Evolutionary conservation across 2,888 invertebrate genomes (phyloP).

Genomic region (Agrenia bidenticulata): DNA sequence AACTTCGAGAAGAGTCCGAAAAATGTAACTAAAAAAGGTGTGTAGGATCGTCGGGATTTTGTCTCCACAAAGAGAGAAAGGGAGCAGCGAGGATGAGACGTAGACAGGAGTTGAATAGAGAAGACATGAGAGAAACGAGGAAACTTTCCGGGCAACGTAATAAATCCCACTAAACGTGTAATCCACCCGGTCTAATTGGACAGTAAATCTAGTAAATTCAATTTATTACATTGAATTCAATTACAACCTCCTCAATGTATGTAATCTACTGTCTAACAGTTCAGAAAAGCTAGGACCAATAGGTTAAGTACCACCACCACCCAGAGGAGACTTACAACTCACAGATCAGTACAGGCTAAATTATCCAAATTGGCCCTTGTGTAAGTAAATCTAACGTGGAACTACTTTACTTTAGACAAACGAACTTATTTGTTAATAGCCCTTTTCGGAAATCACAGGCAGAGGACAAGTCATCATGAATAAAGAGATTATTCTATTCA

Average conservation of each 20-base stretch:
- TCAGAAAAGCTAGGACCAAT: too few species aligned
- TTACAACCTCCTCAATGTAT: neutral
- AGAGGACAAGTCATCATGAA: neutral
- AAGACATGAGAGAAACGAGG: neutral
- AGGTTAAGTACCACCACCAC: too few species aligned
- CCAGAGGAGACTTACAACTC: too few species aligned
- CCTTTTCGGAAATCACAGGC: neutral
- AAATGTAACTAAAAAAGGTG: too few species aligned
- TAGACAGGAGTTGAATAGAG: constrained; percentile 13
- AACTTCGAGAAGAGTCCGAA: too few species aligned
- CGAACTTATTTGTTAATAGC: neutral
- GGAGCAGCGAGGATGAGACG: constrained; percentile 4
- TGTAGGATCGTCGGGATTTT: too few species aligned
- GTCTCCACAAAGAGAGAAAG: constrained; percentile 12
- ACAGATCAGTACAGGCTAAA: neutral
- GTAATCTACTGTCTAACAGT: neutral
- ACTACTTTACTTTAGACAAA: neutral
- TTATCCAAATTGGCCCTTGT: constrained; percentile 7
- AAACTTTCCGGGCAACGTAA: neutral
- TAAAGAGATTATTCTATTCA: neutral
- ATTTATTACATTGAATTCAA: constrained; percentile 6
- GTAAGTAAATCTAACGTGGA: too few species aligned
- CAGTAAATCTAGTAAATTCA: constrained; percentile 1
- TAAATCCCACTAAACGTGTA: constrained; percentile 4
- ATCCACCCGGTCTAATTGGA: neutral